Evolutionary conservation across 2,113 vertebrate species (phyloP).

Genomic region (Casuarius casuarius): DNA sequence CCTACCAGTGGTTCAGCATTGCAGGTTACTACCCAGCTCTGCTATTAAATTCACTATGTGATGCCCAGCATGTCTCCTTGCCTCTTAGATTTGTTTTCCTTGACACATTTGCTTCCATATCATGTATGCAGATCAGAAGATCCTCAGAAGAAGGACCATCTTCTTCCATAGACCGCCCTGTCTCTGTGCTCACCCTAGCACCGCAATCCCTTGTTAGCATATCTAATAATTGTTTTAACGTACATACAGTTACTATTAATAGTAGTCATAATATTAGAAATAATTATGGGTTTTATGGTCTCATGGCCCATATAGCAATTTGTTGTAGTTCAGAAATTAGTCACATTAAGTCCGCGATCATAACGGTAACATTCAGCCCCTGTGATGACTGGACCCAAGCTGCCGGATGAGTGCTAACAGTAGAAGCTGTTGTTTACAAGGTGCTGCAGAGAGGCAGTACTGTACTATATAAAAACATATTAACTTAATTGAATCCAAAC

Average conservation of each 20-base stretch:
- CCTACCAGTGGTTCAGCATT: background rate
- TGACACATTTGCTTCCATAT: background rate
- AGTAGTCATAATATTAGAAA: background rate
- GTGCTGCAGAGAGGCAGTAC: background rate
- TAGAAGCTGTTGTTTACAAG: background rate
- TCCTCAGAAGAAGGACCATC: background rate
- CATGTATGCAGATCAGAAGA: background rate
- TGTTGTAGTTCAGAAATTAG: background rate
- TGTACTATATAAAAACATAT: background rate
- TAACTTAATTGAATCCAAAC: background rate
- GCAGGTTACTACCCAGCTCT: background rate
- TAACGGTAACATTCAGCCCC: background rate
- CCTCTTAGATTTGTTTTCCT: background rate
- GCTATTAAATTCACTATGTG: background rate
- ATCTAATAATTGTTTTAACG: background rate
- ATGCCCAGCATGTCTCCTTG: background rate
- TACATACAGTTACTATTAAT: background rate
- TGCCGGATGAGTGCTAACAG: background rate
- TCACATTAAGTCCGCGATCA: background rate
- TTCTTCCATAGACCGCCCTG: background rate
- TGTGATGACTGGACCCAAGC: background rate
- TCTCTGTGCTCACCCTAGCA: background rate
- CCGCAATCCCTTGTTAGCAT: background rate
- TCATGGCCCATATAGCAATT: fast-evolving
- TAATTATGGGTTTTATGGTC: background rate